Conservation (phyloP, 2,888 invertebrate species). For the Drepanosiphum platanoidis region DNA sequence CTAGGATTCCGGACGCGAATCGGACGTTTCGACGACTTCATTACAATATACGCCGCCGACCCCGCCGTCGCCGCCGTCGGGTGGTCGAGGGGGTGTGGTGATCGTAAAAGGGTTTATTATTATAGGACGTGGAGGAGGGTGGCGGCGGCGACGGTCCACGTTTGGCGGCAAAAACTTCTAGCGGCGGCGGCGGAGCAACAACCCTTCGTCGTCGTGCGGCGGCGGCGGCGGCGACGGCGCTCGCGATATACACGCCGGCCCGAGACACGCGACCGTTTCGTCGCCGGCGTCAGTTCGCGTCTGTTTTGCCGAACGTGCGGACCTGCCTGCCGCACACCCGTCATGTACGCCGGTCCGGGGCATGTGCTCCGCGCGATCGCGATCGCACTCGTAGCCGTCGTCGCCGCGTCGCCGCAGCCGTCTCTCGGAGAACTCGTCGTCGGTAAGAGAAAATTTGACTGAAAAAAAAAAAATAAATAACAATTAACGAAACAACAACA, state of each 20-base stretch:
- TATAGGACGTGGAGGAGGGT: constrained; percentile 9
- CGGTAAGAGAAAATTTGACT: constrained; percentile 16
- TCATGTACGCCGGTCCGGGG: constrained; percentile 36
- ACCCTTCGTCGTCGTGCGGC: constrained; percentile 13
- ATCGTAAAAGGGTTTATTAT: constrained; percentile 34
- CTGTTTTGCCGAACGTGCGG: constrained; percentile 43
- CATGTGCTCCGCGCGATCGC: constrained; percentile 59
- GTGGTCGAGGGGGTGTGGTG: constrained; percentile 13
- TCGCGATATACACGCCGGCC: neutral
- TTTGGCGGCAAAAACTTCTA: constrained; percentile 41
- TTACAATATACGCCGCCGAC: neutral
- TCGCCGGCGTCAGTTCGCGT: constrained; percentile 44
- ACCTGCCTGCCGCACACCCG: constrained; percentile 38
- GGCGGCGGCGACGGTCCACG: constrained; percentile 19
- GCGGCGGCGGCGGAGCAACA: constrained; percentile 21
- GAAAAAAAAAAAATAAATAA: neutral
- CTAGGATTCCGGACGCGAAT: neutral
- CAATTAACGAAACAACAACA: too few species aligned
- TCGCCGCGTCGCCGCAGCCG: neutral
- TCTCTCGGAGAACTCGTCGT: constrained; percentile 19
- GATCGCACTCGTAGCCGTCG: neutral
- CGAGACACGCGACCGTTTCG: constrained; percentile 48
- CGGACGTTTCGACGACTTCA: constrained; percentile 30
- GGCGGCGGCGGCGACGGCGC: neutral
- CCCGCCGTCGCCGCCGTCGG: neutral